These are phyloP conservation scores for Seriola aureovittata DNA, from an alignment of 2,113 vertebrate genomes.

Conservation along the genomic window DNA sequence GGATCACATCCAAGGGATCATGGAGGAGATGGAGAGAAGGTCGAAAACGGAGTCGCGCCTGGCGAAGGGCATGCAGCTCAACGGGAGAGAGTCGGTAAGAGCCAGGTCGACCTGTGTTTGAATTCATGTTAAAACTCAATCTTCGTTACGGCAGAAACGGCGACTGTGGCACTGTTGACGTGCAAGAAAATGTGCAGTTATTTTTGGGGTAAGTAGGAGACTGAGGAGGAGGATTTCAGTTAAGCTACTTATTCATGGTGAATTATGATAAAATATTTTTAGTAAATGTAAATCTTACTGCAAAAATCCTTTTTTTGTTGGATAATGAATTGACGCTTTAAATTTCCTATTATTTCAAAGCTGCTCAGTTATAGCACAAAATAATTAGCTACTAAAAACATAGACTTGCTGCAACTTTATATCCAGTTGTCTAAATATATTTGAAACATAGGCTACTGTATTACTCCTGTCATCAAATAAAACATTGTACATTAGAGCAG, in stretches of 20 bases:
- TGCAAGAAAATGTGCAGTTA: not conserved
- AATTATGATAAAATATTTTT: not conserved
- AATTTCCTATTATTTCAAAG: not conserved
- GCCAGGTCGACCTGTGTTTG: not conserved
- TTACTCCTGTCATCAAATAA: not conserved
- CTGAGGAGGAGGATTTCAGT: not conserved
- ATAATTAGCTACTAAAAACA: not conserved
- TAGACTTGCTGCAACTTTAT: not conserved
- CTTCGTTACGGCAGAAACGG: not conserved
- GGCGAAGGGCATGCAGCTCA: conserved; percentile 95
- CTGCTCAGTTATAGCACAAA: not conserved
- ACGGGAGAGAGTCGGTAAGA: conserved; percentile 98
- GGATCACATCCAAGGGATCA: conserved; percentile 99
- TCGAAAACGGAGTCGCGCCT: conserved; percentile 96
- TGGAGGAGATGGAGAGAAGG: conserved; percentile 99
- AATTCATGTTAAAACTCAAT: conserved; percentile 4
- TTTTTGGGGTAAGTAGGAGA: not conserved
- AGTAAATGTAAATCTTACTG: too few relatives aligned
- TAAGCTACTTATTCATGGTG: not conserved
- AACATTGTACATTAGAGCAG: not conserved
- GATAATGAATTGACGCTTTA: not conserved
- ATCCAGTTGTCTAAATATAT: not conserved
- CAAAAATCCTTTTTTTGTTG: not conserved
- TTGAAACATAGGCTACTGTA: not conserved
- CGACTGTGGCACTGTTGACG: not conserved